Evolutionary conservation across 1,140 invertebrate species (phyloP), one percentile per base, ranked within the genome.

Genomic region (Drosophila parabipectinata): DNA sequence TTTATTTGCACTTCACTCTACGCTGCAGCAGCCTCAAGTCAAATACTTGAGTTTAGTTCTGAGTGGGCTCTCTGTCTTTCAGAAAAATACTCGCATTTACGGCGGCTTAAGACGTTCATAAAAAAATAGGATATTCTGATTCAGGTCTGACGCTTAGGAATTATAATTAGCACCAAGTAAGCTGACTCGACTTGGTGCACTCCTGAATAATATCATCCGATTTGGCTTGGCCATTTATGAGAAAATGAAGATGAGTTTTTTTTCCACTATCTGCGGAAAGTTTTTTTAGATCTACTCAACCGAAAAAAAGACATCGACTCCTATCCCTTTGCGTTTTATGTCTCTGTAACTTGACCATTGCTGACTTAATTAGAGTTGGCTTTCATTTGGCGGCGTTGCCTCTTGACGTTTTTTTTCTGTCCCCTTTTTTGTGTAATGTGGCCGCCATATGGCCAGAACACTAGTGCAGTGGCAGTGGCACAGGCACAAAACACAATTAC

Each of bases 1-100:
- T 85, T 85, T 85, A 79, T 88, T 87, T 88, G 78, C 73, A 72
- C 62, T 87, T 81, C 59, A 87, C 78, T 87, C 61, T 71, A 39
- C 60, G 67, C 37, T 47, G 47, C 57, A n/a, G 41, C 56, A 73
- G 32, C 39, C 51, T 28, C 55, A 52, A 57, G 60, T 51, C 51
- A 78, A 85, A 54, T 74, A 77, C 63, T 72, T 74, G 18, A 84
- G 37, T 62, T 80, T 8, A 60, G 59, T 48, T 39, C 37, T 18
- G n/a, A 39, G 28, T 18, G 24, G 26, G n/a, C 41, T 21, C 26
- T 59, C 30, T 50, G 48, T 32, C 62, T 56, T 39, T 41, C 1
- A n/a, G 30, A 14, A 44, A 14, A 44, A 44, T 15, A 54, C 48
- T 24, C 8, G 34, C 21, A 66, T 80, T 63, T 66, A 71, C 54